phyloP scores from a whole-genome alignment of 2,797 vertebrate genomes.

The Chiloscyllium punctatum region DNA sequence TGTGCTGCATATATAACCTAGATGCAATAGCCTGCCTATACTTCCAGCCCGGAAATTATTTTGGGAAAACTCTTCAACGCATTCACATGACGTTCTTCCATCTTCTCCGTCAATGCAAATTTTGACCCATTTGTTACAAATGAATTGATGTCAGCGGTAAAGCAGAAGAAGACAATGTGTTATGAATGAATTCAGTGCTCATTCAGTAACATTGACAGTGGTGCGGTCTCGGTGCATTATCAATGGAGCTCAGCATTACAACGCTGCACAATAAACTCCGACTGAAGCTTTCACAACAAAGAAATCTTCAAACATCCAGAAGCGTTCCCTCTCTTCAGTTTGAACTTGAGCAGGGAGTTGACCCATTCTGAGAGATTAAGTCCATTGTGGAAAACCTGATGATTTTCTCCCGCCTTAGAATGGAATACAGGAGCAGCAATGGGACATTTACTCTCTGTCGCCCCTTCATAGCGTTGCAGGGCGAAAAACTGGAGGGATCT shows the following conservation, averaged over 20 bases:
- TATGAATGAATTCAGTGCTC: not conserved
- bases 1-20: not conserved
- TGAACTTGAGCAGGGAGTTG: not conserved
- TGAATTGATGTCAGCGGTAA: not conserved
- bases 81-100: not conserved
- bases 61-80: not conserved
- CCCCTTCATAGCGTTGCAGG: not conserved
- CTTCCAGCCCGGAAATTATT: not conserved
- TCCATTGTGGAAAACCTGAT: not conserved
- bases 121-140: constrained; percentile 26
- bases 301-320: not conserved
- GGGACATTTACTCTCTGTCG: not conserved
- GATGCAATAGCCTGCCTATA: not conserved
- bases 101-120: not conserved
- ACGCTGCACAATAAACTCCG: not conserved
- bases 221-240: not conserved
- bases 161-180: not conserved
- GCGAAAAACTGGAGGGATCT: no score
- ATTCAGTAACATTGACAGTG: not conserved
- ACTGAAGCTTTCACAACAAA: not conserved
- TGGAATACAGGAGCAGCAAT: not conserved
- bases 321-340: not conserved
- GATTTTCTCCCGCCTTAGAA: not conserved
- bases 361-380: not conserved
- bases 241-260: not conserved